Evolutionary conservation across 2,113 vertebrate species (phyloP), one percentile per base, ranked within the genome.

Genomic region (Alligator mississippiensis): DNA sequence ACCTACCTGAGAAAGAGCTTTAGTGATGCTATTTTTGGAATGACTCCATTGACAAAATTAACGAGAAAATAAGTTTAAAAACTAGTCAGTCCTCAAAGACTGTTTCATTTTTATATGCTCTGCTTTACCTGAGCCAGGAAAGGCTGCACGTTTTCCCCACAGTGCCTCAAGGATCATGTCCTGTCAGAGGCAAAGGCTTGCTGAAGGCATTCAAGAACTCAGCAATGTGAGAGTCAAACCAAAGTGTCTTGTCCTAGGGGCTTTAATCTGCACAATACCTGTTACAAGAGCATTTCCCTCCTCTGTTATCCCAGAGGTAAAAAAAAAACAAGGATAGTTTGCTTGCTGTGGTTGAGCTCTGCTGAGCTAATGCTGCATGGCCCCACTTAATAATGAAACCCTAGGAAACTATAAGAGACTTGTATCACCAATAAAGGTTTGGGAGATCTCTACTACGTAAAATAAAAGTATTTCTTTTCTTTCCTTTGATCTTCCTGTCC

Each of bases 11-110:
- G 82, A 94, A 63, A 62, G 60, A 0, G 77, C 85, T 82, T 87
- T 90, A 62, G 55, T 80, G 74, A 30, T 60, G 47, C 25, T 90
- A 58, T 30, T 47, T 90, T 93, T 92, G 88, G 72, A 75, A 38
- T 88, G 72, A 55, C 80, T 89, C 10, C 34, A 63, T 89, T 82
- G 24, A 54, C 18, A 80, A 77, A 59, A 82, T 90, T 60, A 75
- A 57, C 74, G 91, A 63, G 27, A 87, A 94, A 82, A 68, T 74
- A 74, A 88, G 61, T 81, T 93, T 19, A 2, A 84, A 74, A 88
- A 74, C 24, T 25, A 27, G 21, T 25, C 84, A 66, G 55, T 82
- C 87, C 88, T 63, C 60, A 63, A 55, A 84, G 72, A 55, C 64
- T 77, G 47, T 18, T 92, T 92, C 74, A 84, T 84, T 87, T 55